Percentiles rank a stretch among this genome's conserved stretches.
phyloP scores from a whole-genome alignment of 1,140 invertebrate genomes.

The Drosophila aff. region DNA sequence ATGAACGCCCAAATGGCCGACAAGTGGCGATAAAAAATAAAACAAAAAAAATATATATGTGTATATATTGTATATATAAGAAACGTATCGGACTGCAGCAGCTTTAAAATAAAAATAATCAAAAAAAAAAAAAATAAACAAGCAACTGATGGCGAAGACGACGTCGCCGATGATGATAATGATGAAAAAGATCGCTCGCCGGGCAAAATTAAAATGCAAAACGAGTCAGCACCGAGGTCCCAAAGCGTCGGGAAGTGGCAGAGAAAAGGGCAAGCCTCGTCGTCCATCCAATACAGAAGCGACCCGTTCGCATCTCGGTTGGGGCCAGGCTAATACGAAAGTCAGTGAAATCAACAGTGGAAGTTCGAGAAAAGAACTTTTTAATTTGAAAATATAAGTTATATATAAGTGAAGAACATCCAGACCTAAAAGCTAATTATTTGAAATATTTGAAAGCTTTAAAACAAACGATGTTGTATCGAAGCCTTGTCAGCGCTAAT shows the following conservation, averaged over 20 bases:
- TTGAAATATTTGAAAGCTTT: background rate
- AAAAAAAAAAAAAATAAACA: slow-evolving; percentile 80
- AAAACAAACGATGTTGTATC: background rate
- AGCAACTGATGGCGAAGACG: slow-evolving; percentile 51
- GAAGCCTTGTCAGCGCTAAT: background rate
- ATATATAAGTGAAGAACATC: too few species aligned
- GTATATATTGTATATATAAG: slow-evolving; percentile 26
- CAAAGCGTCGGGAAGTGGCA: slow-evolving; percentile 14
- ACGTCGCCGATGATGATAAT: slow-evolving; percentile 44
- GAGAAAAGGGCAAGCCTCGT: slow-evolving; percentile 33
- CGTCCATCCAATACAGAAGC: slow-evolving; percentile 51
- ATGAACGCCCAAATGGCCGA: slow-evolving; percentile 66
- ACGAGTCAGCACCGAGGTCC: slow-evolving; percentile 61
- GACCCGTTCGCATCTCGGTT: slow-evolving; percentile 25
- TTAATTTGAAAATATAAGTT: too few species aligned
- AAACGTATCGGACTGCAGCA: slow-evolving; percentile 61
- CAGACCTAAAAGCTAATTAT: too few species aligned
- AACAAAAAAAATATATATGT: slow-evolving; percentile 19
- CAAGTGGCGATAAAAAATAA: slow-evolving; percentile 66
- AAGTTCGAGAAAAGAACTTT: background rate
- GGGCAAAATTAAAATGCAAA: slow-evolving; percentile 80
- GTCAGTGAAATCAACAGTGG: slow-evolving; percentile 9
- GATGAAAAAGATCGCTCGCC: slow-evolving; percentile 61
- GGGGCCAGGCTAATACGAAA: slow-evolving; percentile 25
- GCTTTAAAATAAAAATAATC: slow-evolving; percentile 81